These are phyloP conservation scores for Desoria tigrina DNA, from an alignment of 2,888 invertebrate species.

Conservation along the genomic window DNA sequence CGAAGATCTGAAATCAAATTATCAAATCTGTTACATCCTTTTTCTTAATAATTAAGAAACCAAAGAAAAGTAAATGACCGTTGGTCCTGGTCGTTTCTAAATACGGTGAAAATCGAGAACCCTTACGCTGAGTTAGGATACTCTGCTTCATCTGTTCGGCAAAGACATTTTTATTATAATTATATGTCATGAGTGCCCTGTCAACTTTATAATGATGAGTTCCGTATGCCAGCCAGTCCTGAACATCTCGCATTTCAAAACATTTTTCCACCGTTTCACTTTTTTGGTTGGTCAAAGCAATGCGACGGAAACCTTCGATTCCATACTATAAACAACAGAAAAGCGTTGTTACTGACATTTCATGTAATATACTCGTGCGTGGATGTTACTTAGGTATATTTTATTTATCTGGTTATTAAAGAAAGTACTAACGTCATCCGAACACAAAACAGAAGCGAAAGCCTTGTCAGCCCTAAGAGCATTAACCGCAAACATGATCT, in stretches of 20 bases:
- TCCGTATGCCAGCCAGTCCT: conserved; percentile 30
- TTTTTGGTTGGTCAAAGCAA: conserved; percentile 26
- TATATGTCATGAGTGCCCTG: neutral
- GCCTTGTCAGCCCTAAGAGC: neutral
- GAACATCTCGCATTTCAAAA: conserved; percentile 28
- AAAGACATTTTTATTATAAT: neutral
- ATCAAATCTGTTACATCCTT: neutral
- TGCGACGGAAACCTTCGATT: conserved; percentile 27
- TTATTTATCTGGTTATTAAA: too few relatives aligned
- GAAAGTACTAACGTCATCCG: neutral
- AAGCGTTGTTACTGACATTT: neutral
- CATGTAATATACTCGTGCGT: neutral
- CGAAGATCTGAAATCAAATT: neutral
- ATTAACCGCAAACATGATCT: neutral
- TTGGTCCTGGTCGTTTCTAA: too few relatives aligned
- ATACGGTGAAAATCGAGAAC: too few relatives aligned
- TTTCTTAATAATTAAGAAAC: neutral
- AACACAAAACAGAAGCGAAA: neutral
- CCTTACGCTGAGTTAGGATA: neutral
- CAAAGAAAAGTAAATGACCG: neutral
- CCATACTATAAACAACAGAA: conserved; percentile 19
- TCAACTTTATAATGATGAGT: neutral
- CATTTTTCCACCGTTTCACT: conserved; percentile 25
- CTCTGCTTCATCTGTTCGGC: neutral
- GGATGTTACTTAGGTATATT: too few relatives aligned